Evolutionary conservation across 1,140 invertebrate species (phyloP).

Genomic region (Diorhabda elongata): DNA sequence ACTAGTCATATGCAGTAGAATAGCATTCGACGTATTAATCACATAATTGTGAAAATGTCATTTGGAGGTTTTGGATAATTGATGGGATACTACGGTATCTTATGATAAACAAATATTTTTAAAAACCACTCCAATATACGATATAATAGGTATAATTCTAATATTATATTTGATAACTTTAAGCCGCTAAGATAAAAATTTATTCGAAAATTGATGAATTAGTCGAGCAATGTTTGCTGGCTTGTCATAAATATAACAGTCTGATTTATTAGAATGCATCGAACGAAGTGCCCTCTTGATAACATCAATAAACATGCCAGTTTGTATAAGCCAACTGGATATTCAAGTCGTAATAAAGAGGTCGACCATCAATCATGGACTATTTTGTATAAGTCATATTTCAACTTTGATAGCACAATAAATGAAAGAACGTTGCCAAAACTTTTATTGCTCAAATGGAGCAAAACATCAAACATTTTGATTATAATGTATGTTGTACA

Average conservation of each 20-base stretch:
- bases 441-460: not conserved
- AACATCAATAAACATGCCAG: constrained; percentile 2
- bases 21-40: too few species aligned
- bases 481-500: too few species aligned
- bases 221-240: constrained; percentile 1
- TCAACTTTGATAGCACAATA: not conserved
- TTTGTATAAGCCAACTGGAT: not conserved
- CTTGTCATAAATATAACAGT: constrained; percentile 2
- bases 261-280: constrained; percentile 3
- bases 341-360: constrained; percentile 2
- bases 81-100: not conserved
- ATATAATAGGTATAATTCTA: not conserved
- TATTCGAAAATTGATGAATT: constrained; percentile 3
- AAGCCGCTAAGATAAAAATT: not conserved
- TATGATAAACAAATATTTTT: not conserved
- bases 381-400: constrained; percentile 1
- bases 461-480: too few species aligned
- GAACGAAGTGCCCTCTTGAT: constrained; percentile 1
- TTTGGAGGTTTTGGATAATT: not conserved
- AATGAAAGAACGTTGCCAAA: constrained; percentile 2
- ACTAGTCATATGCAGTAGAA: too few species aligned
- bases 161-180: not conserved
- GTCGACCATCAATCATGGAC: constrained; percentile 1
- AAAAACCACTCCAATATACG: not conserved
- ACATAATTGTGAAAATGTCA: not conserved